Evolutionary conservation across 2,888 invertebrate genomes (phyloP), one percentile per base, ranked within the genome.

Genomic region (Platerodrilus igneus): DNA sequence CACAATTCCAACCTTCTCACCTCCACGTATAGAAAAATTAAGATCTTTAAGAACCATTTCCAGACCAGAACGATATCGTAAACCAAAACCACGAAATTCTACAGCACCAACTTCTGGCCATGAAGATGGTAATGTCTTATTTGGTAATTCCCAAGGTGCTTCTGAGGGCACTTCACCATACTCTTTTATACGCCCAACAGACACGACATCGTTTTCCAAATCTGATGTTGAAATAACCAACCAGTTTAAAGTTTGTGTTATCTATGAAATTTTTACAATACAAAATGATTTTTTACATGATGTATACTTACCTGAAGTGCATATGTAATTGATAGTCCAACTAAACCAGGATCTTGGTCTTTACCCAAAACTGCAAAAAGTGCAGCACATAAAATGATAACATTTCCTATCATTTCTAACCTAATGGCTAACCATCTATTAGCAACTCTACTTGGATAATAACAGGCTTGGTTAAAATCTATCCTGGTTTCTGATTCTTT

Each of bases 111-210:
- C 49, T 3, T 54, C 47, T 2, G 75, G 75, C 75, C 75, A 77
- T 11, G 46, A 29, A 10, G 47, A 33, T 2, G 44, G 45, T 6
- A 9, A n/a, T n/a, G 39, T 48, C 3, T 48, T 29, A 10, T 43
- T 46, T 23, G 56, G 48, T n/a, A n/a, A n/a, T 58, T 61, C 62
- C 60, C 60, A 61, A 3, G 50, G 34, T 6, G 61, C 62, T 50
- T 64, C 63, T 55, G 59, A 47, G 4, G 60, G 58, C 2, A 62
- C 54, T 45, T 67, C 70, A 2, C 71, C 62, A 58, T 76, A 79
- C 54, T 79, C 78, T 49, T 75, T 71, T 15, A 78, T 71, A 47
- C 79, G 62, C 58, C 79, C 78, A 17, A 78, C 74, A 8, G 77
- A 70, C 6, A 78, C 76, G 42, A 77, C 74, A 58, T 77, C 77